Conservation (phyloP, 2,797 vertebrate genomes). For the Novumbra hubbsi region DNA sequence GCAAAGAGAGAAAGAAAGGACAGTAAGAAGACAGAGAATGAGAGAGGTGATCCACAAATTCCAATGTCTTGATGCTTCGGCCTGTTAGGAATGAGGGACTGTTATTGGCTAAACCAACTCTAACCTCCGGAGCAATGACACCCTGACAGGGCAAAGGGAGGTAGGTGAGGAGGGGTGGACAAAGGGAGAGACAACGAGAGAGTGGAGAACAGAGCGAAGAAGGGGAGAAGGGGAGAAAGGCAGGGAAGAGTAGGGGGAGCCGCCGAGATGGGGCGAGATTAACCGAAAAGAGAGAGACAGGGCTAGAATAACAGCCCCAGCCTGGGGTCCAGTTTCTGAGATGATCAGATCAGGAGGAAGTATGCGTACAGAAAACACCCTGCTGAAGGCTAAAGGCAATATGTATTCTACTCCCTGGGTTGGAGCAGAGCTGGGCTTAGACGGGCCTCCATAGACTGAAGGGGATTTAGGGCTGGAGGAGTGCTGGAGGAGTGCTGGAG, state of each 20-base stretch:
- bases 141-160: neutral
- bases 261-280: neutral
- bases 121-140: slow-evolving; percentile 50
- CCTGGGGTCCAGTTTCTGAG: slow-evolving; percentile 66
- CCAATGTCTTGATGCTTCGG: neutral
- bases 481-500: no score
- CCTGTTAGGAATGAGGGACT: slow-evolving; percentile 47
- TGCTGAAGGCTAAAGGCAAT: slow-evolving; percentile 55
- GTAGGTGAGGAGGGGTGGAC: neutral
- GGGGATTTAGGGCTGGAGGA: neutral
- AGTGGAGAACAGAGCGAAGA: neutral
- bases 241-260: neutral
- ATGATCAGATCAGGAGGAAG: slow-evolving; percentile 66
- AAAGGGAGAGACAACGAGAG: neutral
- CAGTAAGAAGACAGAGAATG: no score
- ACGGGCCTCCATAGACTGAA: neutral
- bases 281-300: slow-evolving; percentile 7
- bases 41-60: neutral
- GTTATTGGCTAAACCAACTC: slow-evolving; percentile 64
- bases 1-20: neutral
- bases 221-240: neutral
- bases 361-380: slow-evolving; percentile 70
- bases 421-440: slow-evolving; percentile 29
- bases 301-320: slow-evolving; percentile 60
- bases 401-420: slow-evolving; percentile 36